These are phyloP conservation scores for Spheniscus mendiculus DNA, from an alignment of 2,113 vertebrate species.

Conservation along the genomic window DNA sequence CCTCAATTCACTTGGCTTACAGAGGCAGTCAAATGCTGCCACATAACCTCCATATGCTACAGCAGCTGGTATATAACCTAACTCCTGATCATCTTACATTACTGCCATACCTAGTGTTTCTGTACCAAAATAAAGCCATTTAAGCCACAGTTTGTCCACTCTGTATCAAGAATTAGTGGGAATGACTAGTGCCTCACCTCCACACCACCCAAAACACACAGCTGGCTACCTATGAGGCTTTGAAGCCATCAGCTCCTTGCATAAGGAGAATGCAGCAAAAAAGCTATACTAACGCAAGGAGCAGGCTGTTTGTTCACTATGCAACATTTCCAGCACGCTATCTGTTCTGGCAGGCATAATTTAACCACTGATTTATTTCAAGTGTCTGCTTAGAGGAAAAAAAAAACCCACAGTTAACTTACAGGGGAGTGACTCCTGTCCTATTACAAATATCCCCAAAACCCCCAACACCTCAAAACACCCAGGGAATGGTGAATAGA, in stretches of 20 bases:
- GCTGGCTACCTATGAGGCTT: not conserved
- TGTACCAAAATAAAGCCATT: not conserved
- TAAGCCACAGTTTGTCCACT: not conserved
- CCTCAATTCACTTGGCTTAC: not conserved
- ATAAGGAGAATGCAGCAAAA: not conserved
- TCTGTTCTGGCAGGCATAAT: not conserved
- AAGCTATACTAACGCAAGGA: not conserved
- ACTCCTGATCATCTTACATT: not conserved
- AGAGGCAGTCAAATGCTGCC: not conserved
- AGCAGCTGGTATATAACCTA: not conserved
- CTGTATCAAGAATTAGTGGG: not conserved
- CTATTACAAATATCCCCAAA: not conserved
- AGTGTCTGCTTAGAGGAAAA: not conserved
- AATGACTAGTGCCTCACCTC: not conserved
- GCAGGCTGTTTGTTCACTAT: not conserved
- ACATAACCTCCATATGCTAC: not conserved
- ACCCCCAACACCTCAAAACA: not conserved
- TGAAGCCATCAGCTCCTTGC: not conserved
- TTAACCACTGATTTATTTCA: not conserved
- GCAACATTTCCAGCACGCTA: not conserved
- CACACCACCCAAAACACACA: not conserved
- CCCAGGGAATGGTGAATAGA: not conserved
- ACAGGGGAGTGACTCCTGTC: not conserved
- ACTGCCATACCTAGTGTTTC: not conserved
- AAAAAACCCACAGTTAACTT: not conserved